phyloP scores from a whole-genome alignment of 2,888 invertebrate genomes.

The Exephanes ischioxanthus region DNA sequence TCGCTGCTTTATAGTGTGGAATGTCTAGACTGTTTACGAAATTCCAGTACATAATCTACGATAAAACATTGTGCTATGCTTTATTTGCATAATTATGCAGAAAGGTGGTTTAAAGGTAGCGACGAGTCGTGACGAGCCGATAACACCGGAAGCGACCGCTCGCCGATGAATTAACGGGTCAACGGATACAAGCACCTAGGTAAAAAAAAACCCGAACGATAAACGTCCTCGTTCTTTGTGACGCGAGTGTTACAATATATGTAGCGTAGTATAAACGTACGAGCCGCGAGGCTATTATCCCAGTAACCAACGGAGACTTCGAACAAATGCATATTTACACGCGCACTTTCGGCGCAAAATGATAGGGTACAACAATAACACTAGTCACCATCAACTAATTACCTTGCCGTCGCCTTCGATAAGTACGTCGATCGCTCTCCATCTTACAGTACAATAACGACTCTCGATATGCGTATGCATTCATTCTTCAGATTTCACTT shows the following conservation, averaged over 20 bases:
- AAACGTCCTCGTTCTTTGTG: conserved; percentile 10
- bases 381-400: not conserved
- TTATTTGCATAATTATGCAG: conserved; percentile 20
- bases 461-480: not conserved
- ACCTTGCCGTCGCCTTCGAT: not conserved
- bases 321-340: conserved; percentile 28
- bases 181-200: conserved; percentile 19
- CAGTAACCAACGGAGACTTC: no score
- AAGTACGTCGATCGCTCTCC: not conserved
- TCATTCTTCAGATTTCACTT: not conserved
- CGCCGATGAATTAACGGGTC: conserved; percentile 45
- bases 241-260: conserved; percentile 4
- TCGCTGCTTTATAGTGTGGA: not conserved
- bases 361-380: not conserved
- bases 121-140: not conserved
- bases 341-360: conserved; percentile 3
- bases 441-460: not conserved
- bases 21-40: not conserved
- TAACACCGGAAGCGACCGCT: conserved; percentile 31
- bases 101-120: conserved; percentile 24
- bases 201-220: conserved; percentile 6
- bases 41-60: not conserved
- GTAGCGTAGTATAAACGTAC: not conserved
- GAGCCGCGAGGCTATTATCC: not conserved
- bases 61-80: not conserved